Conservation (phyloP, 2,888 invertebrate genomes). For the Prosapia bicincta region DNA sequence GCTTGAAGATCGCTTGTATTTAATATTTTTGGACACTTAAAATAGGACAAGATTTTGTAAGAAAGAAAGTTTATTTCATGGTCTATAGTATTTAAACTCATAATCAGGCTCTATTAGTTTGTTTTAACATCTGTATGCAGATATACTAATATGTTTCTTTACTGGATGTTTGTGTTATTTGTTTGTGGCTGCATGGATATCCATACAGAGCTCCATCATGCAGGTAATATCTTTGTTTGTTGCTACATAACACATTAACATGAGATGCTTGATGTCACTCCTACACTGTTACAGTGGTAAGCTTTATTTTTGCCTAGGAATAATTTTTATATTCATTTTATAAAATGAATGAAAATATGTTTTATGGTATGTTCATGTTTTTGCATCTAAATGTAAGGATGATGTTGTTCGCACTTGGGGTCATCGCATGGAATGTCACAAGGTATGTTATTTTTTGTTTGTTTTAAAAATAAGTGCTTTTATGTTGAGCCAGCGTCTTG, state of each 20-base stretch:
- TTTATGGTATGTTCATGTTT: neutral
- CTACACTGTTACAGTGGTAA: neutral
- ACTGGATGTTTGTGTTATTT: constrained; percentile 16
- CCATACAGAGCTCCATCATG: constrained; percentile 18
- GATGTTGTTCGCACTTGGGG: neutral
- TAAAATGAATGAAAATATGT: neutral
- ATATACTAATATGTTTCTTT: neutral
- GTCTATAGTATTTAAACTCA: no score
- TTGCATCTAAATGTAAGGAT: neutral
- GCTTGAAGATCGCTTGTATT: no score
- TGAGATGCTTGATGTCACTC: neutral
- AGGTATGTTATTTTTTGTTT: neutral
- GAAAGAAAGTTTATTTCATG: no score
- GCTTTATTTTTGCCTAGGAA: neutral
- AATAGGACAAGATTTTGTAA: no score
- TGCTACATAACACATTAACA: neutral
- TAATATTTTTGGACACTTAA: no score
- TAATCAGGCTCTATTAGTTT: no score
- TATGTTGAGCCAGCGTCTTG: neutral
- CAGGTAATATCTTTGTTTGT: constrained; percentile 17
- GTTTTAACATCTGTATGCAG: neutral
- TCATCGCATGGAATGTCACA: neutral
- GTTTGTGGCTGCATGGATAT: constrained; percentile 30
- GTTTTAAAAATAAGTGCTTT: neutral
- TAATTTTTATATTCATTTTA: neutral